Percentiles rank a stretch among this genome's conserved stretches.
Evolutionary conservation across 2,113 vertebrate genomes (phyloP).

Genomic region (Emydura subglobosa): DNA sequence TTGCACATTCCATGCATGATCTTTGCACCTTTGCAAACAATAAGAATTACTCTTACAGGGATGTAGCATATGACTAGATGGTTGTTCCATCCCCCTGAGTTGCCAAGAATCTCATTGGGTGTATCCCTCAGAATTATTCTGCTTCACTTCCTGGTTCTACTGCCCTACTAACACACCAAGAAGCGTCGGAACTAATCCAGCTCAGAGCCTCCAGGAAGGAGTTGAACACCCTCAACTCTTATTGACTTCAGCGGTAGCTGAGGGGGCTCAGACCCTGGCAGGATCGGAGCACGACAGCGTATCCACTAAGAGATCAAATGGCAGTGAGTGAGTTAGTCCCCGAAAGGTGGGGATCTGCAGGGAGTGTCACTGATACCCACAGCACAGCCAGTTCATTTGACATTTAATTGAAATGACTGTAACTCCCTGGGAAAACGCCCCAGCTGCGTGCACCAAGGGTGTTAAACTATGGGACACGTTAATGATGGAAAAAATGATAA

Average conservation of each 20-base stretch:
- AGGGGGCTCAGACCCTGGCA: background rate
- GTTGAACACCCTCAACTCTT: background rate
- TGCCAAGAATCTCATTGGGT: background rate
- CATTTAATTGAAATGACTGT: background rate
- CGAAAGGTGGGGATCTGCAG: background rate
- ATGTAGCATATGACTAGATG: background rate
- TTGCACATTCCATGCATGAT: background rate
- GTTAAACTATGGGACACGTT: background rate
- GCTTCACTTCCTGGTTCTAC: background rate
- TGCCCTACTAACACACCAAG: background rate
- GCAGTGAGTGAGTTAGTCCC: background rate
- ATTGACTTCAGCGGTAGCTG: background rate
- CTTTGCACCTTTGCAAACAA: background rate
- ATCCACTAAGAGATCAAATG: background rate
- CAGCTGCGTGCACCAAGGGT: background rate
- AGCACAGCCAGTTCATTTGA: background rate
- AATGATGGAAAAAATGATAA: slow-evolving; percentile 27
- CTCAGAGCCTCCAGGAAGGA: background rate
- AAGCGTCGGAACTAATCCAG: background rate
- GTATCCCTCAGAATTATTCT: background rate
- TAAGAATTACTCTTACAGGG: background rate
- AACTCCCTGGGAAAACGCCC: background rate
- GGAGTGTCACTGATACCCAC: background rate
- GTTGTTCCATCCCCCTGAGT: background rate
- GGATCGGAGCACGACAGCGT: background rate